Percentiles rank a stretch among this genome's conserved stretches.
These are phyloP conservation scores for Montipora sp. DNA, from an alignment of 64 coral and sea anemone species.

Conservation along the genomic window DNA sequence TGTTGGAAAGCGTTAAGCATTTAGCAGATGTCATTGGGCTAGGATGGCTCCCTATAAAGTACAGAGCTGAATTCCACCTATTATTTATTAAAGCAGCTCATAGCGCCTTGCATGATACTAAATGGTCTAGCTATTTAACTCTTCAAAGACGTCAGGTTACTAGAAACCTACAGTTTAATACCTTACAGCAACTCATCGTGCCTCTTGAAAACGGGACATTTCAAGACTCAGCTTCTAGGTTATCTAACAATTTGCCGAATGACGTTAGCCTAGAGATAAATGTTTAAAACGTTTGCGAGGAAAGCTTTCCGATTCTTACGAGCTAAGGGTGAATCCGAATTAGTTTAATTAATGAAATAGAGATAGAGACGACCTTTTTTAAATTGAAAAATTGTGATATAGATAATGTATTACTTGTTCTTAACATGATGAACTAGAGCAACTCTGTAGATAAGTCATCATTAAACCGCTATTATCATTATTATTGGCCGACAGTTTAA, in stretches of 20 bases:
- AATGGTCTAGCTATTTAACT: conserved; percentile 19
- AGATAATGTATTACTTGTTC: too few species aligned
- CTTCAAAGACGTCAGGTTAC: conserved; percentile 7
- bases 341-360: not conserved
- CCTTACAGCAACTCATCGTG: conserved; percentile 15
- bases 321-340: not conserved
- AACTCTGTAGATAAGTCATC: not conserved
- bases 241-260: not conserved
- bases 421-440: too few species aligned
- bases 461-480: not conserved
- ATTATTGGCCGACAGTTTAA: too few species aligned
- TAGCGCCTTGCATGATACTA: not conserved
- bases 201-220: conserved; percentile 40
- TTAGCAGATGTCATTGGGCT: conserved; percentile 12
- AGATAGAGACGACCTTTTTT: too few species aligned
- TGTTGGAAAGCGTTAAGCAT: conserved; percentile 25
- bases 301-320: not conserved
- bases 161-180: not conserved
- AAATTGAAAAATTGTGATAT: too few species aligned
- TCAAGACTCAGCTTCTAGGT: conserved; percentile 24
- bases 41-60: conserved; percentile 44
- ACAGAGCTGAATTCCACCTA: conserved; percentile 26
- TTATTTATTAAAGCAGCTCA: conserved; percentile 23
- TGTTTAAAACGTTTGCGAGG: not conserved
- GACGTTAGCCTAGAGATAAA: not conserved